These are phyloP conservation scores for Callospermophilus lateralis DNA, from an alignment of 2,113 vertebrate species.

Conservation along the genomic window DNA sequence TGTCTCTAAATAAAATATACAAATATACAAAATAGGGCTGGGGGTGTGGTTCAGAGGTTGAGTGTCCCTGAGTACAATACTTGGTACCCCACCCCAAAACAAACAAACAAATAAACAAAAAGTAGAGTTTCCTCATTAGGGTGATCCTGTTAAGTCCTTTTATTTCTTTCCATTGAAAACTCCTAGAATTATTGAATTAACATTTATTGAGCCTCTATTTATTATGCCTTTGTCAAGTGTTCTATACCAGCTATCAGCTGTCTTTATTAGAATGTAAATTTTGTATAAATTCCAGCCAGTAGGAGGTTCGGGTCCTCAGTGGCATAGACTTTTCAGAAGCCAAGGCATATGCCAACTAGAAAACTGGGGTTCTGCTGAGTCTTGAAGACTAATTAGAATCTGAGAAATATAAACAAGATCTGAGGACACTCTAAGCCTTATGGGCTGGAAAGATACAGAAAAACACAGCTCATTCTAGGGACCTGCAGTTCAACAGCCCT, in stretches of 20 bases:
- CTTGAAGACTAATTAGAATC: neutral
- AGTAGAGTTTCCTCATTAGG: neutral
- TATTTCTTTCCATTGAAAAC: neutral
- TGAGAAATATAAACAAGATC: neutral
- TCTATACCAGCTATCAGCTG: neutral
- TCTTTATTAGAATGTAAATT: neutral
- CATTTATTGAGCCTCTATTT: neutral
- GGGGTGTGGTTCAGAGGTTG: too few relatives aligned
- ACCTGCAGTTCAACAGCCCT: rapidly evolving
- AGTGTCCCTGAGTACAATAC: too few relatives aligned
- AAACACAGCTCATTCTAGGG: too few relatives aligned
- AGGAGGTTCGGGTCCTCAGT: neutral
- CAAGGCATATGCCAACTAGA: neutral
- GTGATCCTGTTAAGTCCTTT: neutral
- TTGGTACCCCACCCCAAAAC: too few relatives aligned
- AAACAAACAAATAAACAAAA: neutral
- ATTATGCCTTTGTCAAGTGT: neutral
- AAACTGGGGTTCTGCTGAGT: neutral
- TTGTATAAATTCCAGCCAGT: neutral
- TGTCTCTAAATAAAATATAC: too few relatives aligned
- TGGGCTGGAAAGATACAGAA: neutral
- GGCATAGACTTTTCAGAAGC: neutral
- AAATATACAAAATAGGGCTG: too few relatives aligned
- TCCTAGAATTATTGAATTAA: neutral
- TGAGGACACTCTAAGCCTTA: rapidly evolving